Evolutionary conservation across 2,797 vertebrate species (phyloP), one percentile per base, ranked within the genome.

Genomic region (Lutjanus argentimaculatus): DNA sequence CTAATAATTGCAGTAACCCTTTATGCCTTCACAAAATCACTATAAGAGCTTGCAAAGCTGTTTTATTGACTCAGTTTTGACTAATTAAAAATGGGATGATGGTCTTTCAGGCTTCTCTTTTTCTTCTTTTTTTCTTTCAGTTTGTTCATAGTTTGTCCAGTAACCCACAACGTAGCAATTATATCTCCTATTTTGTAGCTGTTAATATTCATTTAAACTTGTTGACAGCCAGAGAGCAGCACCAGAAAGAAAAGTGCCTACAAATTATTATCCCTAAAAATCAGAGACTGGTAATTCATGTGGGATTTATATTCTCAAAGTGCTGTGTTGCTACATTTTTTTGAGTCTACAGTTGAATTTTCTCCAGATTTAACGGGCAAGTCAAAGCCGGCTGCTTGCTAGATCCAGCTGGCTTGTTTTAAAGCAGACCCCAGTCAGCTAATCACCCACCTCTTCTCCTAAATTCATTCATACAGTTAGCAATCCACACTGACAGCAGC

Each of bases 391-490:
- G 40, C 59, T 17, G 64, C 30, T 76, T 61, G 56, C 75, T 51
- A 61, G 48, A 83, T 86, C 52, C 80, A 75, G 77, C 84, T 86
- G 80, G 75, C 66, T 80, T 42, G 8, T 67, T 82, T 85, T 84
- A 82, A 80, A 63, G 30, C 57, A 65, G 82, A 88, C 75, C 67
- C 67, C 70, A 80, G 82, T 76, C 17, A 4, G 21, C 80, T 80
- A 85, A 80, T 90, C 83, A 71, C 67, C 80, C 77, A 53, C 82
- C 79, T 80, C 76, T 61, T 84, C 79, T 62, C 62, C 68, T 72
- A 45, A 87, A 84, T 84, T 90, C 89, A 92, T 90, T 91, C 90
- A 85, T 84, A 82, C 75, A 67, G 71, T 79, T n/a, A 61, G 65
- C 53, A 85, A 72, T 88, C 77, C 59, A 51, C 48, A 5, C 85